Evolutionary conservation across 2,113 vertebrate species (phyloP).

Genomic region (Colinus virginianus): DNA sequence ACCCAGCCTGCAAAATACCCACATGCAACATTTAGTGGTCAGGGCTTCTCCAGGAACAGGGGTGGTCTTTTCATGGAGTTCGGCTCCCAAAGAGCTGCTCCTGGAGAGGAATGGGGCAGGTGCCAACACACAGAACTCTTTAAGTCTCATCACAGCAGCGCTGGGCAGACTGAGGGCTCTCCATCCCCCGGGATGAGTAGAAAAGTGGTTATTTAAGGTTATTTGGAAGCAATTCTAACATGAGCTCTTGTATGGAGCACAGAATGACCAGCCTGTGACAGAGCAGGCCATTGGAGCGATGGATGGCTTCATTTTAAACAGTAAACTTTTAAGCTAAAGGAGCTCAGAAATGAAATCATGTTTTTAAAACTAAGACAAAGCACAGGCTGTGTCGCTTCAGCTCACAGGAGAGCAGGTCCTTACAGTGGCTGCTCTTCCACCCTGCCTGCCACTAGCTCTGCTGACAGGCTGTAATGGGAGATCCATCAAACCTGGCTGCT

Average conservation of each 20-base stretch:
- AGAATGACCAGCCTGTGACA: neutral
- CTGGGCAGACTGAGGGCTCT: neutral
- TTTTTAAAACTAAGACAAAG: neutral
- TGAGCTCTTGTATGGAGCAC: neutral
- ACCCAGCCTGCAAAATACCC: neutral
- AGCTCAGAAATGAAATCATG: neutral
- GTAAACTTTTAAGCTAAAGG: neutral
- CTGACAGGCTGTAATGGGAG: neutral
- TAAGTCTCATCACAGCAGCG: neutral
- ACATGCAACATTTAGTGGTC: neutral
- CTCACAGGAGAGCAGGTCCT: neutral
- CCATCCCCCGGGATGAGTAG: neutral
- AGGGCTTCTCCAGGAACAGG: neutral
- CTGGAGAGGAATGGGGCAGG: neutral
- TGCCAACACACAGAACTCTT: neutral
- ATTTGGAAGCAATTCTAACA: neutral
- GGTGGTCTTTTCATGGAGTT: fast-evolving
- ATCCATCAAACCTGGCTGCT: neutral
- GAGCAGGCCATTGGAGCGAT: neutral
- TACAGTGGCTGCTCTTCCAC: neutral
- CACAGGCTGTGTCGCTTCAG: neutral
- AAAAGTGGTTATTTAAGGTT: neutral
- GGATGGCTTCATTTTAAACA: neutral
- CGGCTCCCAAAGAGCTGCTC: neutral
- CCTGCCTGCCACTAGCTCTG: neutral